A percentile compares a stretch with the other conserved stretches of the same genome.
These are phyloP conservation scores for Melanotaenia pygmaea DNA, from an alignment of 2,797 vertebrate genomes.

Conservation along the genomic window DNA sequence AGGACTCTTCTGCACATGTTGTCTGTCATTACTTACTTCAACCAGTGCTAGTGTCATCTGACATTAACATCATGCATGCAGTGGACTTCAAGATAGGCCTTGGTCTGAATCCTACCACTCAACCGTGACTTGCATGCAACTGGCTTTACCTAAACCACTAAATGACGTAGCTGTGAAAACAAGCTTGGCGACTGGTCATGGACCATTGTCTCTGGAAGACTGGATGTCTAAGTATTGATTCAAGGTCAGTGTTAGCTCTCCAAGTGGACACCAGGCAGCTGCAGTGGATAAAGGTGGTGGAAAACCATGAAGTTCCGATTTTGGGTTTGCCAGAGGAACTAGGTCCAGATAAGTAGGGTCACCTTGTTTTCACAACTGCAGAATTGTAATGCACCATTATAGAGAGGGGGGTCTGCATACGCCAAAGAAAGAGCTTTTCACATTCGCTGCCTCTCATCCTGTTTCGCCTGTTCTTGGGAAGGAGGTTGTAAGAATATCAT, in stretches of 20 bases:
- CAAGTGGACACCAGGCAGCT: slow-evolving; percentile 52
- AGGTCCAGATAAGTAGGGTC: slow-evolving; percentile 63
- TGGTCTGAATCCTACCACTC: slow-evolving; percentile 19
- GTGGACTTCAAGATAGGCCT: slow-evolving; percentile 43
- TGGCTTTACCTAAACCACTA: slow-evolving; percentile 35
- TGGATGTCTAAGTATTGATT: slow-evolving; percentile 61
- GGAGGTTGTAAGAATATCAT: slow-evolving; percentile 37
- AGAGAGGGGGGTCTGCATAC: slow-evolving; percentile 30
- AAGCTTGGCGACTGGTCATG: slow-evolving; percentile 44
- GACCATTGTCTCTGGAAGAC: slow-evolving; percentile 49
- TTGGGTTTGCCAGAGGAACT: slow-evolving; percentile 21
- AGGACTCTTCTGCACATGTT: slow-evolving; percentile 45
- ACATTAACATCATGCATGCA: slow-evolving; percentile 37
- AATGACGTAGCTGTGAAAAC: slow-evolving; percentile 66
- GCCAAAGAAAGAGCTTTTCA: slow-evolving; percentile 26
- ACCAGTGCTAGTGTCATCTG: slow-evolving; percentile 8
- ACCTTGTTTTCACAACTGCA: slow-evolving; percentile 74
- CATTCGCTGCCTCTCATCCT: slow-evolving; percentile 18
- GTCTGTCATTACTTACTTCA: slow-evolving; percentile 25
- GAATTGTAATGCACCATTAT: slow-evolving; percentile 66
- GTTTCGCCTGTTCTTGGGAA: slow-evolving; percentile 12
- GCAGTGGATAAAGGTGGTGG: slow-evolving; percentile 35
- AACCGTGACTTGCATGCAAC: slow-evolving; percentile 30
- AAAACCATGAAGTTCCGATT: slow-evolving; percentile 31
- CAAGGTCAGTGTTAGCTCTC: slow-evolving; percentile 78